These are phyloP conservation scores for Temnothorax longispinosus DNA, from an alignment of 1,140 invertebrate genomes.

Conservation along the genomic window DNA sequence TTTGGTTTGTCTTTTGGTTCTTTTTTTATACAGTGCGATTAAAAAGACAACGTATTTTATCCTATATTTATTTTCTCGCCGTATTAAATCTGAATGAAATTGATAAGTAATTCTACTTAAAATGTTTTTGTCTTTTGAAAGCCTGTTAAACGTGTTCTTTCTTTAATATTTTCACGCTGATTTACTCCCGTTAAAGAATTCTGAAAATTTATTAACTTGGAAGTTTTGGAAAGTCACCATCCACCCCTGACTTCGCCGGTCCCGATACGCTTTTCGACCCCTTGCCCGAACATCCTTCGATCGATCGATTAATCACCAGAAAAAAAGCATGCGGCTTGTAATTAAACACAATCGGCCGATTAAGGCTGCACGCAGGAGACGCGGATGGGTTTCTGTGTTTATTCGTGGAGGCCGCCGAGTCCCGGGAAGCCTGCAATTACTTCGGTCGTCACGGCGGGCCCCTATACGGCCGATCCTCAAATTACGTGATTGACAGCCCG, in stretches of 20 bases:
- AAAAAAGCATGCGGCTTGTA: slow-evolving; percentile 53
- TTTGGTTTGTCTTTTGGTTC: not conserved
- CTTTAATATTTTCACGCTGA: not conserved
- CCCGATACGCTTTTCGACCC: slow-evolving; percentile 54
- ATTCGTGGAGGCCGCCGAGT: slow-evolving; percentile 39
- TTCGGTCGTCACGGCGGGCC: slow-evolving; percentile 15
- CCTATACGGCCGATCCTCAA: slow-evolving; percentile 57
- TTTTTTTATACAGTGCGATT: not conserved
- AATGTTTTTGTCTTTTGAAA: not conserved
- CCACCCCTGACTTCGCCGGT: not conserved
- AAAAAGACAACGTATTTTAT: not conserved
- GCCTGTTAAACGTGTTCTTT: not conserved
- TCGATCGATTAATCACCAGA: slow-evolving; percentile 68
- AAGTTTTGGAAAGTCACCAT: not conserved
- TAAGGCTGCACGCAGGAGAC: slow-evolving; percentile 55
- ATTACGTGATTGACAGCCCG: slow-evolving; percentile 74
- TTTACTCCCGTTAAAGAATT: not conserved
- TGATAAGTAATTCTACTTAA: not conserved
- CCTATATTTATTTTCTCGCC: not conserved
- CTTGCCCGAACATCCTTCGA: slow-evolving; percentile 50
- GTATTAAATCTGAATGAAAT: not conserved
- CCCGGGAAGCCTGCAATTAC: slow-evolving; percentile 67
- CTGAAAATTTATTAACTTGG: not conserved
- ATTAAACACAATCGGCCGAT: slow-evolving; percentile 71
- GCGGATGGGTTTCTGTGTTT: slow-evolving; percentile 61